Evolutionary conservation across 2,113 vertebrate genomes (phyloP).

Genomic region (Aptenodytes forsteri): DNA sequence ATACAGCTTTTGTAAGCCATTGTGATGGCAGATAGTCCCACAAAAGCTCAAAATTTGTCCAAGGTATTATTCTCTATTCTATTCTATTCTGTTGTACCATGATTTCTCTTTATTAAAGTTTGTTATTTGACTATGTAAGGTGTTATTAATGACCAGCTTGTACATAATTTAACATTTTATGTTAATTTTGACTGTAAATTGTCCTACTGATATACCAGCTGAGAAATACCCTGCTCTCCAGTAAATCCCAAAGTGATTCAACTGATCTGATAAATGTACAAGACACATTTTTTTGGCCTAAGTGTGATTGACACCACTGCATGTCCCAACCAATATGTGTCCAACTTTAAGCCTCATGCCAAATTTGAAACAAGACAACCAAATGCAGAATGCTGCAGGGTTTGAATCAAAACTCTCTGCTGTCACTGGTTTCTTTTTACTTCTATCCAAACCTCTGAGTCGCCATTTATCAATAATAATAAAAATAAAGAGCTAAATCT

Average conservation of each 20-base stretch:
- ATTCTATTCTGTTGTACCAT: not conserved
- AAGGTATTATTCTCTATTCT: not conserved
- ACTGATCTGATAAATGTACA: not conserved
- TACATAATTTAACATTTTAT: not conserved
- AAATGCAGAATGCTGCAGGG: not conserved
- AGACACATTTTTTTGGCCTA: not conserved
- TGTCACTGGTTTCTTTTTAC: not conserved
- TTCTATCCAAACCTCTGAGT: not conserved
- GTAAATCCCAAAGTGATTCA: not conserved
- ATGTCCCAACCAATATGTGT: not conserved
- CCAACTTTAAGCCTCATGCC: not conserved
- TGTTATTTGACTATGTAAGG: not conserved
- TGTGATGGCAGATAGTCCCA: not conserved
- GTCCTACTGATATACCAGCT: not conserved
- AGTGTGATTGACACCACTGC: not conserved
- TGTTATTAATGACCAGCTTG: not conserved
- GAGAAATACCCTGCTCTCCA: not conserved
- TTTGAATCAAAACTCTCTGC: not conserved
- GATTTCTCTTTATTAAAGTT: not conserved
- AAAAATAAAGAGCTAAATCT: not conserved
- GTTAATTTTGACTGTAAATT: not conserved
- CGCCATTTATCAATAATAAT: not conserved
- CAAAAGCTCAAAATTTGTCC: not conserved
- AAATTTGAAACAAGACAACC: not conserved
- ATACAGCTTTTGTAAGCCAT: not conserved